A percentile compares a stretch with the other conserved stretches of the same genome.
phyloP scores from a whole-genome alignment of 2,113 vertebrate species.

The Ovibos moschatus region DNA sequence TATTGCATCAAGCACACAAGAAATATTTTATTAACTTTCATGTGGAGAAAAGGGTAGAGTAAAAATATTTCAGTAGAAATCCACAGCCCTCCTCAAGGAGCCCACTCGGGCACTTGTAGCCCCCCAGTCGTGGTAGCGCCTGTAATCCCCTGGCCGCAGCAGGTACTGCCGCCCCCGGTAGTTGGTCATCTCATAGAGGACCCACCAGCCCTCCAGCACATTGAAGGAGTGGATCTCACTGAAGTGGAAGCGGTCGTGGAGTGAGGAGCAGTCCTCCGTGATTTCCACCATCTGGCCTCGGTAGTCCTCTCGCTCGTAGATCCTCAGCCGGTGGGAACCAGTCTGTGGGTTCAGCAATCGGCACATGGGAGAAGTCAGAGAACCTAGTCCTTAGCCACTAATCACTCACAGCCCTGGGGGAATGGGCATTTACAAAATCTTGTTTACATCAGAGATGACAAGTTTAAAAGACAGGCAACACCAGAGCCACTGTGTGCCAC shows the following conservation, averaged over 20 bases:
- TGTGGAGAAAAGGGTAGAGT: neutral
- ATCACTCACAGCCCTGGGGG: too few species aligned
- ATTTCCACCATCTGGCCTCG: slow-evolving; percentile 80
- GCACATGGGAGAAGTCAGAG: neutral
- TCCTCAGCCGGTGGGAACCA: slow-evolving; percentile 72
- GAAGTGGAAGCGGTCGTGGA: slow-evolving; percentile 71
- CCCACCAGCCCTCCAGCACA: slow-evolving; percentile 77
- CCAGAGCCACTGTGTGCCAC: neutral
- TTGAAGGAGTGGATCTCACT: slow-evolving; percentile 79
- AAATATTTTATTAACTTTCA: slow-evolving; percentile 42
- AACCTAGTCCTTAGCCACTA: neutral
- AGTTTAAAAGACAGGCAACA: neutral
- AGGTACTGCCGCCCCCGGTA: neutral
- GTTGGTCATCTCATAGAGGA: slow-evolving; percentile 76
- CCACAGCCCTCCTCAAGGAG: slow-evolving; percentile 76
- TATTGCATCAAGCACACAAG: slow-evolving; percentile 23
- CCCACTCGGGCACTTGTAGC: slow-evolving; percentile 74
- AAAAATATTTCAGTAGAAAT: slow-evolving; percentile 66
- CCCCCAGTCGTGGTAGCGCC: slow-evolving; percentile 77
- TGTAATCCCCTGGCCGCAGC: slow-evolving; percentile 73
- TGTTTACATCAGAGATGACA: neutral
- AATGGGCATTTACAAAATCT: neutral
- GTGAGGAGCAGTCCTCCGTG: slow-evolving; percentile 81
- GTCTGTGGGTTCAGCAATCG: neutral
- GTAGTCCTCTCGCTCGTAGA: slow-evolving; percentile 81